Percentiles rank a stretch among this genome's conserved stretches.
Evolutionary conservation across 2,797 vertebrate genomes (phyloP).

Genomic region (Xiphophorus birchmanni): DNA sequence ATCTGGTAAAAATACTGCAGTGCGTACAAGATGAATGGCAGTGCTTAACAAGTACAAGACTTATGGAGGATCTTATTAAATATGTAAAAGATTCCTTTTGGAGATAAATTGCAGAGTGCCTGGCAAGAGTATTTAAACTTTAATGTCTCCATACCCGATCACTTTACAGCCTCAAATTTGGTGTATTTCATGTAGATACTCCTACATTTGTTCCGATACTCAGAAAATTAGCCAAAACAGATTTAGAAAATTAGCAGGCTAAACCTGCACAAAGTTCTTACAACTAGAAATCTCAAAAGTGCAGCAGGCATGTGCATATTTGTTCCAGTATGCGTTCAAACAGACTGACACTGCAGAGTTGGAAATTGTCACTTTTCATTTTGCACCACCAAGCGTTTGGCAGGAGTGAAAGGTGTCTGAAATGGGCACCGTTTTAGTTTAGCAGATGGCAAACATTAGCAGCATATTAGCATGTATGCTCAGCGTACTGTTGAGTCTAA

Average conservation of each 20-base stretch:
- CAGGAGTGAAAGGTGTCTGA: background rate
- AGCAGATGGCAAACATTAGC: background rate
- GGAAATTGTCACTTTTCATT: constrained; percentile 1
- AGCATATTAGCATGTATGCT: constrained; percentile 6
- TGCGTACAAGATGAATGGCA: background rate
- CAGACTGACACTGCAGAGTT: background rate
- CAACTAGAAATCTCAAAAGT: background rate
- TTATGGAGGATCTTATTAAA: background rate
- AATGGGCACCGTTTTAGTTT: background rate
- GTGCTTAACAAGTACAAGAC: constrained; percentile 3
- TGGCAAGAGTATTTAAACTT: background rate
- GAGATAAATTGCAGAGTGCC: background rate
- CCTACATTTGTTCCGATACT: background rate
- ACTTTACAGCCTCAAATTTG: background rate
- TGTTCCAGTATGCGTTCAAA: too few relatives aligned
- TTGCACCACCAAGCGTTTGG: background rate
- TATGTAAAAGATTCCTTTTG: background rate
- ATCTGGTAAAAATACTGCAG: constrained; percentile 30
- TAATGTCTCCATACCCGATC: background rate
- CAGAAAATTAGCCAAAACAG: background rate
- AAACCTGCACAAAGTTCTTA: background rate
- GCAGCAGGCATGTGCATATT: background rate
- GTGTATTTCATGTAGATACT: background rate
- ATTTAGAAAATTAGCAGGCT: background rate
- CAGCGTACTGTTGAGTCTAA: background rate